Conservation (phyloP, 2,888 invertebrate genomes). For the Graphium colonna region DNA sequence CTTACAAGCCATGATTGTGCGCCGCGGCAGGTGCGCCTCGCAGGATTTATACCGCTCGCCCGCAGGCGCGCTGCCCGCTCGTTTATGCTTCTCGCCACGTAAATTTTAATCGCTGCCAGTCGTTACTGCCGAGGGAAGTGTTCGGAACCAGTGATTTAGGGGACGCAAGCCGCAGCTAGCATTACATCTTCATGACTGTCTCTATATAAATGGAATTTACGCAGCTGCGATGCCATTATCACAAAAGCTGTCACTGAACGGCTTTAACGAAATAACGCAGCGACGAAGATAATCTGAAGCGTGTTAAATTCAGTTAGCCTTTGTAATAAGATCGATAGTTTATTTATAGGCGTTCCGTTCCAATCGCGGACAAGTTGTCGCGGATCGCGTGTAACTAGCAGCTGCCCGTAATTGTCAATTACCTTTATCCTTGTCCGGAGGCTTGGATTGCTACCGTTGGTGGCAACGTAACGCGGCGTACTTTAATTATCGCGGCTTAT, state of each 20-base stretch:
- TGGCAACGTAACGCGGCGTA: conserved; percentile 1
- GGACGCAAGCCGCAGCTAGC: conserved; percentile 55
- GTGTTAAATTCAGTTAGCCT: conserved; percentile 2
- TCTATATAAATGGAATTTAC: conserved; percentile 26
- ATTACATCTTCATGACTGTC: conserved; percentile 42
- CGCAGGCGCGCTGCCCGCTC: conserved; percentile 63
- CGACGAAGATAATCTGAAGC: not conserved
- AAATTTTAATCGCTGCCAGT: conserved; percentile 79
- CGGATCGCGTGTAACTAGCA: conserved; percentile 15
- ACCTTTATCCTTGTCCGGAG: conserved; percentile 19
- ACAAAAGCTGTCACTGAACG: conserved; percentile 1
- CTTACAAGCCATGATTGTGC: conserved; percentile 32
- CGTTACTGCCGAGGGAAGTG: conserved; percentile 69
- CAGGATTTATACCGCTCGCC: conserved; percentile 76
- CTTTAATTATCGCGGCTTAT: conserved; percentile 17
- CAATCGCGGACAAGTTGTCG: not conserved
- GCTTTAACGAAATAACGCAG: not conserved
- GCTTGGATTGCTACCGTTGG: conserved; percentile 17
- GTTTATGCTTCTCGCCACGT: conserved; percentile 77
- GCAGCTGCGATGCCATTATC: conserved; percentile 21
- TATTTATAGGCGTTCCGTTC: not conserved
- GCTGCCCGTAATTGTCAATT: conserved; percentile 23
- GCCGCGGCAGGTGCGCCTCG: conserved; percentile 69
- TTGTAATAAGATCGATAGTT: conserved; percentile 5
- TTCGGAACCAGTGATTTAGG: conserved; percentile 75